Evolutionary conservation across 2,888 invertebrate genomes (phyloP).

Genomic region (Chydorus sphaericus): DNA sequence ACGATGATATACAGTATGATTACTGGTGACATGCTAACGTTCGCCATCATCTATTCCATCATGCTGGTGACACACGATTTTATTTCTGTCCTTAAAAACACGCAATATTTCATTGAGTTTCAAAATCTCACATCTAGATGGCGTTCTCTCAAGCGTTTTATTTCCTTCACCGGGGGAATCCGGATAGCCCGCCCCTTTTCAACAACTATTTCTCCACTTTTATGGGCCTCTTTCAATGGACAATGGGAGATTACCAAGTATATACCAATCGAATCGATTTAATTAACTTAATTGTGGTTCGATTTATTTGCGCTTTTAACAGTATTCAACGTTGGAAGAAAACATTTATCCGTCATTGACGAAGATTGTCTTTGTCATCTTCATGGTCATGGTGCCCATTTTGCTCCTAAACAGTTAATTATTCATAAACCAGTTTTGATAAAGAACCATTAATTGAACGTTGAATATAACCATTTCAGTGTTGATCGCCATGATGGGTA

Average conservation of each 20-base stretch:
- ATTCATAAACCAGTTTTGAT: too few relatives aligned
- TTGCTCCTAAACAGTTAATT: constrained; percentile 87
- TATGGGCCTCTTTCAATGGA: constrained; percentile 96
- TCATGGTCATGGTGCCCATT: constrained; percentile 97
- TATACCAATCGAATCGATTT: constrained; percentile 22
- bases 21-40: constrained; percentile 95
- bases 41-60: constrained; percentile 90
- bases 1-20: constrained; percentile 99
- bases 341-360: constrained; percentile 84
- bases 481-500: constrained; percentile 99
- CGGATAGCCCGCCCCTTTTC: constrained; percentile 60
- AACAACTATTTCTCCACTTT: constrained; percentile 81
- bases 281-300: neutral
- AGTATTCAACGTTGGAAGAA: constrained; percentile 84
- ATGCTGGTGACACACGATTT: too few relatives aligned
- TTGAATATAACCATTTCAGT: too few relatives aligned
- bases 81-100: too few relatives aligned
- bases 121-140: too few relatives aligned
- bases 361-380: constrained; percentile 90
- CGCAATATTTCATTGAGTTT: too few relatives aligned
- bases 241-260: constrained; percentile 94
- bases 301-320: too few relatives aligned
- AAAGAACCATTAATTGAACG: too few relatives aligned
- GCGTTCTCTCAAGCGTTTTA: constrained; percentile 93
- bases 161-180: constrained; percentile 83